Base-by-base conservation (phyloP, 2,113 vertebrate genomes). In the Syrmaticus mikado region DNA sequence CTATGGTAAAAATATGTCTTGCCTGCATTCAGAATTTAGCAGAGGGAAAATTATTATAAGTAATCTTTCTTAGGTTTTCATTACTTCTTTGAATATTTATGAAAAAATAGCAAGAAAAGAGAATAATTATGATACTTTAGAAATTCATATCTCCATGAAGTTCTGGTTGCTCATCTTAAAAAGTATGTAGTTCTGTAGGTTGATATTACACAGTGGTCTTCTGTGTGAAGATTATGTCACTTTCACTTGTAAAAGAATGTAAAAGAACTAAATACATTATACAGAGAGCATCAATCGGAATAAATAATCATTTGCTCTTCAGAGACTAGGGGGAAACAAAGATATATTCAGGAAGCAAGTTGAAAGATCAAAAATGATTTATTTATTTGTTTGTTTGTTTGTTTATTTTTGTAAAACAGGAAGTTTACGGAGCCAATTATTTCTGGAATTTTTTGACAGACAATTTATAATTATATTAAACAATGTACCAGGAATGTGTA, bases 1-100 rank as follows among this genome's bases (percentile, higher is more conserved):
- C 5, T 40, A 28, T 48, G 4, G 38, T 53, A 41, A 75, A 78
- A 75, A 50, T 1, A 11, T 0, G 0, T 32, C 21, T 83, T 73
- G 40, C 2, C 8, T 77, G 5, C 19, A 52, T 13, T 55, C 7
- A 55, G 6, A 53, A 8, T n/a, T 28, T 78, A 87, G 20, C 10
- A 70, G 88, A 57, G 1, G 11, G 6, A 82, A 41, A 90, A 79
- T 27, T 30, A 53, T 41, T 45, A 0, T 46, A 53, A 40, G 3
- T 40, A 48, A 10, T 12, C 6, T 65, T 50, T 86, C 21, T 43
- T 1, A 4, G 3, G 2, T 21, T 72, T 82, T 66, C 2, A 3
- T 72, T 38, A 61, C 64, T 81, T 22, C 36, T 61, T n/a, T 76
- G 3, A 74, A 17, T 66, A 62, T 43, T 8, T 53, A 22, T 64